Evolutionary conservation across 1,140 invertebrate genomes (phyloP).

Genomic region (Coptotermes formosanus): DNA sequence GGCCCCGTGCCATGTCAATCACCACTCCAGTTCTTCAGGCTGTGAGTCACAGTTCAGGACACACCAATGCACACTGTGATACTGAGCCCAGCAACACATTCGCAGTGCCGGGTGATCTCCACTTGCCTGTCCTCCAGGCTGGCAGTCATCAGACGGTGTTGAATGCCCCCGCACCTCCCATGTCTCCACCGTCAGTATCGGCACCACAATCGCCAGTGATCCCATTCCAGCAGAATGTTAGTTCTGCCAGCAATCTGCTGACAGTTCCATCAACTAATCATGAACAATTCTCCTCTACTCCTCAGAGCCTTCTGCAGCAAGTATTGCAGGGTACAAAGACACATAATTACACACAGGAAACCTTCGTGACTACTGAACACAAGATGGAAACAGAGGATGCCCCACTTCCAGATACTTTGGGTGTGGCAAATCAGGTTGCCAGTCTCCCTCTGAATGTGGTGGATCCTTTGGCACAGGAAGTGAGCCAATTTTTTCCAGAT

Average conservation of each 20-base stretch:
- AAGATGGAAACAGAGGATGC: no score
- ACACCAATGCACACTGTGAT: no score
- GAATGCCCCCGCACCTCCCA: slow-evolving; percentile 21
- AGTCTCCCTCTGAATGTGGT: slow-evolving; percentile 37
- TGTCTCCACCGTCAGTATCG: slow-evolving; percentile 35
- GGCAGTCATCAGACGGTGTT: not conserved
- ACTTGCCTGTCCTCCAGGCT: not conserved
- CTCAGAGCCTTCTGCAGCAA: no score
- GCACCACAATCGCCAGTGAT: slow-evolving; percentile 35
- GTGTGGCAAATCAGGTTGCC: slow-evolving; percentile 37
- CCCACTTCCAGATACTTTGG: no score
- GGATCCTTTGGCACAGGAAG: slow-evolving; percentile 52
- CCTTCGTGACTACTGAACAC: no score
- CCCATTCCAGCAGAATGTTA: not conserved
- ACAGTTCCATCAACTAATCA: slow-evolving; percentile 44
- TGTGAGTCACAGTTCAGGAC: not conserved
- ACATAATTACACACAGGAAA: no score
- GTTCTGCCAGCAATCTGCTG: slow-evolving; percentile 38
- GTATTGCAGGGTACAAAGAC: no score
- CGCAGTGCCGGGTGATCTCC: slow-evolving; percentile 37
- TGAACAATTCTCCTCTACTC: no score
- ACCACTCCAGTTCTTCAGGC: not conserved
- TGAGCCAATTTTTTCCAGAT: slow-evolving; percentile 52
- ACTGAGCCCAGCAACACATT: slow-evolving; percentile 41
- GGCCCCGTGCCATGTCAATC: not conserved